Evolutionary conservation across 2,888 invertebrate species (phyloP).

Genomic region (Cataglyphis livida): DNA sequence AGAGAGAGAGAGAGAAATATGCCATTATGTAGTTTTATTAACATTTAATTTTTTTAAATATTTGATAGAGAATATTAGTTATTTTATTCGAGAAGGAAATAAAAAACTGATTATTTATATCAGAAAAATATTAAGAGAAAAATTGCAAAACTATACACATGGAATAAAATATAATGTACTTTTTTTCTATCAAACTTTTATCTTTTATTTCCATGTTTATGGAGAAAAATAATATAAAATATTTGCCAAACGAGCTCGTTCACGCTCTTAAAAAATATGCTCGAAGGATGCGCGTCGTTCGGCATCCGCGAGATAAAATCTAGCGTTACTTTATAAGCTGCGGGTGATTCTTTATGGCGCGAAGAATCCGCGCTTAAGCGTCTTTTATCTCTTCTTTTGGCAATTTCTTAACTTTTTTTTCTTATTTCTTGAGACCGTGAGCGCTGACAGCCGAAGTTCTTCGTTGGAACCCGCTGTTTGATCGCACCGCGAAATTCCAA

Average conservation of each 20-base stretch:
- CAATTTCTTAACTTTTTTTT: constrained; percentile 56
- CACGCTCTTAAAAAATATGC: constrained; percentile 76
- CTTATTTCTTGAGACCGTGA: constrained; percentile 57
- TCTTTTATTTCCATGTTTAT: not conserved
- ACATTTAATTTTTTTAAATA: constrained; percentile 11
- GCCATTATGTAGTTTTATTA: not conserved
- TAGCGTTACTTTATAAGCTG: constrained; percentile 85
- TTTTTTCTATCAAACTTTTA: not conserved
- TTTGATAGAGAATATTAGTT: not conserved
- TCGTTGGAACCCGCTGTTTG: constrained; percentile 45
- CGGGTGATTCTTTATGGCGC: constrained; percentile 84
- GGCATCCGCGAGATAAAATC: constrained; percentile 83
- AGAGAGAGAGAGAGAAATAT: not conserved
- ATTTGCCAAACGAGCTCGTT: constrained; percentile 59
- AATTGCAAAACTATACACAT: not conserved
- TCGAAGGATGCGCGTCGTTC: constrained; percentile 76
- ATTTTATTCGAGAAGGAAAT: not conserved
- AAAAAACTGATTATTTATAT: not conserved
- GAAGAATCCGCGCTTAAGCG: constrained; percentile 68
- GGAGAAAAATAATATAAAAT: constrained; percentile 55
- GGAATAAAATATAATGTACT: not conserved
- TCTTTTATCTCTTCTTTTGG: constrained; percentile 54
- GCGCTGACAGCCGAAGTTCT: constrained; percentile 76
- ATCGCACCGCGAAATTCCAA: constrained; percentile 66
- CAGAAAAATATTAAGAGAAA: not conserved